phyloP scores from a whole-genome alignment of 2,113 vertebrate genomes.

The Probosciger aterrimus region DNA sequence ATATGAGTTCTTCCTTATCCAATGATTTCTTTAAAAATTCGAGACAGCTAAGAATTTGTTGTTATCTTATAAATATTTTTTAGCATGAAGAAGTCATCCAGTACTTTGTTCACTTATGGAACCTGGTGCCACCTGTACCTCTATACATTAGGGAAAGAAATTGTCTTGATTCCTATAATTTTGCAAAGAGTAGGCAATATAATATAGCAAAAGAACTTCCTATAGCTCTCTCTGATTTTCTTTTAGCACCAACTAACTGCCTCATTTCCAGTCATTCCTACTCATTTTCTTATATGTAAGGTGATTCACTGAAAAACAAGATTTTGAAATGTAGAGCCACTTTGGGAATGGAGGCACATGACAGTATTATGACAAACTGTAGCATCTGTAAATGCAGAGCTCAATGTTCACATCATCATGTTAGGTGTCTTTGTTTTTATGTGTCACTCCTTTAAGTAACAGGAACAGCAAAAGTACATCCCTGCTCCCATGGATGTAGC shows the following conservation, averaged over 20 bases:
- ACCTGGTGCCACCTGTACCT: not conserved
- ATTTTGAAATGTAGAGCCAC: not conserved
- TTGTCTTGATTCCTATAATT: not conserved
- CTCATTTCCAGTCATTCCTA: not conserved
- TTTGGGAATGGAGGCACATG: not conserved
- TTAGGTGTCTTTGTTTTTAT: not conserved
- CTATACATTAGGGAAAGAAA: not conserved
- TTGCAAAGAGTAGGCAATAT: not conserved
- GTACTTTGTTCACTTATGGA: not conserved
- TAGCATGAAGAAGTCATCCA: not conserved
- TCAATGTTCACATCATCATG: not conserved
- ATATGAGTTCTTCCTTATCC: not conserved
- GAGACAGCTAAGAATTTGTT: not conserved
- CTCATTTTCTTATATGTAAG: not conserved
- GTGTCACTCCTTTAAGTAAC: not conserved
- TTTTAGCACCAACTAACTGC: not conserved
- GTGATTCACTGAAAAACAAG: not conserved
- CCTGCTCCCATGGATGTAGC: not conserved
- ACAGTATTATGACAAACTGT: not conserved
- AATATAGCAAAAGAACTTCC: not conserved
- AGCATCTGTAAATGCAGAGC: not conserved
- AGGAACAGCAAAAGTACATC: not conserved
- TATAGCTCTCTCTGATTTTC: not conserved
- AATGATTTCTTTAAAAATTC: not conserved
- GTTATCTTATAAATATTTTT: not conserved